Conservation (phyloP, 2,113 vertebrate species). For the Myanophis thanlyinensis region DNA sequence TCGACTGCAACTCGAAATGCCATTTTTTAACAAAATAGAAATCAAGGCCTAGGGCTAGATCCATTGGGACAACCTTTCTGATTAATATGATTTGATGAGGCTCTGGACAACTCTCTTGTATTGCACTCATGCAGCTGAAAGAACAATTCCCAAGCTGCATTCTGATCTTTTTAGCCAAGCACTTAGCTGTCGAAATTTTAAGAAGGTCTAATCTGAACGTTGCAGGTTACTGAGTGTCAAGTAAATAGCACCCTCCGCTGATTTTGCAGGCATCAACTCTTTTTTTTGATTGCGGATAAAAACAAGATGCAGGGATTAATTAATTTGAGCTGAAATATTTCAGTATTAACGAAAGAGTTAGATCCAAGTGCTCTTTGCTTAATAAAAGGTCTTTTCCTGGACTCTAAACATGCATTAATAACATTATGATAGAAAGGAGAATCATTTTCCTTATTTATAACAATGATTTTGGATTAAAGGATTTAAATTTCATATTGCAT, state of each 20-base stretch:
- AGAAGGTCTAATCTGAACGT: neutral
- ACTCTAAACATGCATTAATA: neutral
- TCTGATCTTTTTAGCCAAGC: neutral
- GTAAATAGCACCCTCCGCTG: conserved; percentile 5
- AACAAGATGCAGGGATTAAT: conserved; percentile 9
- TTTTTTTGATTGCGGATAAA: neutral
- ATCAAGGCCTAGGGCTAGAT: conserved; percentile 18
- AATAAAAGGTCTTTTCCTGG: neutral
- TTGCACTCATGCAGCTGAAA: conserved; percentile 24
- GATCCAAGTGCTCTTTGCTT: neutral
- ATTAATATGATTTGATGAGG: conserved; percentile 23
- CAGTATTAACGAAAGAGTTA: conserved; percentile 28
- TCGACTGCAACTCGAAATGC: conserved; percentile 13
- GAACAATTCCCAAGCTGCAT: conserved; percentile 4
- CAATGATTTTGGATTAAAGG: neutral
- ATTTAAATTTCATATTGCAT: neutral
- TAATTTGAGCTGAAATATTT: conserved; percentile 3
- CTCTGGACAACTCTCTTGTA: neutral
- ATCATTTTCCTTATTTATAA: neutral
- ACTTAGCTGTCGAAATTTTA: neutral
- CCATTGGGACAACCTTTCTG: conserved; percentile 7
- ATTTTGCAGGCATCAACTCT: neutral
- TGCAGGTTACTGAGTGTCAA: neutral
- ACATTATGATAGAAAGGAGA: neutral
- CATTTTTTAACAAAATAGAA: conserved; percentile 30